Conservation (phyloP, 1,140 invertebrate genomes). For the Brachionus calyciflorus region DNA sequence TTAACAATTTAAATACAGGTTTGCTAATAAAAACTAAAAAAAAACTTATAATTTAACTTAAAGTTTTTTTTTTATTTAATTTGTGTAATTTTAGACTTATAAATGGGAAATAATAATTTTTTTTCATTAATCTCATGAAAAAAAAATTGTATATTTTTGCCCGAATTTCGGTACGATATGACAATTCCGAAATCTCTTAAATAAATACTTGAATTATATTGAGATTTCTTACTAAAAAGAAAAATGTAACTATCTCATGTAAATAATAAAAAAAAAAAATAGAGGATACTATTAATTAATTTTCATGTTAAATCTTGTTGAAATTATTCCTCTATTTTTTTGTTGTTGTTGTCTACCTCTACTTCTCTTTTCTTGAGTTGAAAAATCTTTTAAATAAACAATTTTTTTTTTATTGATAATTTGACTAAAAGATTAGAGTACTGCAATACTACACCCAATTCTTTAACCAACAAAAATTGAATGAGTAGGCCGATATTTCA, state of each 20-base stretch:
- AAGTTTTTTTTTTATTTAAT: too few relatives aligned
- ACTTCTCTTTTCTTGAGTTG: neutral
- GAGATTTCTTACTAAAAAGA: neutral
- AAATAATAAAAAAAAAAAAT: neutral
- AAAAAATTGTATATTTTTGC: too few relatives aligned
- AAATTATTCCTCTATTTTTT: too few relatives aligned
- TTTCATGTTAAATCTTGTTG: neutral
- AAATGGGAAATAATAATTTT: too few relatives aligned
- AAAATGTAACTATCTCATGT: neutral
- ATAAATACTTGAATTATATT: neutral
- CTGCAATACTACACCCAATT: constrained; percentile 10
- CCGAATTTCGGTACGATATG: constrained; percentile 22
- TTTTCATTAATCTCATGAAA: too few relatives aligned
- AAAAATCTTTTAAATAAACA: constrained; percentile 30
- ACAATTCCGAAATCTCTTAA: neutral
- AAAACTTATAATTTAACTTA: too few relatives aligned
- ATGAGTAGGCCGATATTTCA: too few relatives aligned
- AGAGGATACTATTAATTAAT: constrained; percentile 21
- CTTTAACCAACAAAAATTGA: constrained; percentile 14
- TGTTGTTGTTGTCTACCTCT: too few relatives aligned
- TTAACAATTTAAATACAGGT: too few relatives aligned
- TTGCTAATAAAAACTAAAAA: too few relatives aligned
- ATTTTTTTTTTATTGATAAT: constrained; percentile 12
- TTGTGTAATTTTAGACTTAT: too few relatives aligned
- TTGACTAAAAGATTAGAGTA: neutral